Conservation (phyloP, 2,113 vertebrate species). For the Gymnarchus niloticus region DNA sequence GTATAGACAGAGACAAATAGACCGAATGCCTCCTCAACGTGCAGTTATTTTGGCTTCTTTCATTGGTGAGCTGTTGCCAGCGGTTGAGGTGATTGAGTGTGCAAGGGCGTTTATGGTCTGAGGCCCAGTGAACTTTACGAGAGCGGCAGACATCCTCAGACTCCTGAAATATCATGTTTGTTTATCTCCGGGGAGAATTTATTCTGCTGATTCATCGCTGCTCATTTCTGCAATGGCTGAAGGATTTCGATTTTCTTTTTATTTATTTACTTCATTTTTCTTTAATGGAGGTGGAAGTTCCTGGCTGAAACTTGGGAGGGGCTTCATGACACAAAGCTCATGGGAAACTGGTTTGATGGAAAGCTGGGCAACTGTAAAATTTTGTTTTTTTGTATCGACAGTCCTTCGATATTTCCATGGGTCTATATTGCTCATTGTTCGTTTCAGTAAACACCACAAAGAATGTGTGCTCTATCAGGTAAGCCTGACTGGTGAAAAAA, state of each 20-base stretch:
- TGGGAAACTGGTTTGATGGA: conserved; percentile 57
- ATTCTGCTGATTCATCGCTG: conserved; percentile 66
- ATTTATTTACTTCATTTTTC: conserved; percentile 64
- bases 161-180: conserved; percentile 63
- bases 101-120: conserved; percentile 50
- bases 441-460: not conserved
- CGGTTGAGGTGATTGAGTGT: conserved; percentile 35
- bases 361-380: conserved; percentile 3
- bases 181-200: conserved; percentile 65
- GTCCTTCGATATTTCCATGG: not conserved
- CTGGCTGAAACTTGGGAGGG: conserved; percentile 40
- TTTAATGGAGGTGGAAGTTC: conserved; percentile 45
- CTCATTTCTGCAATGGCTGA: conserved; percentile 52
- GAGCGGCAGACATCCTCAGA: conserved; percentile 43
- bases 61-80: conserved; percentile 43
- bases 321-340: conserved; percentile 36
- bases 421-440: not conserved
- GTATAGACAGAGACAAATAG: too few relatives aligned
- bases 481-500: not conserved
- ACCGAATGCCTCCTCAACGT: too few relatives aligned
- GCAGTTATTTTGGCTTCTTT: not conserved
- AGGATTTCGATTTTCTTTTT: conserved; percentile 65
- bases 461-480: not conserved
- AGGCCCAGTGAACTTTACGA: conserved; percentile 59
- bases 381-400: not conserved